Evolutionary conservation across 1,140 invertebrate species (phyloP).

Genomic region (Camponotus vicinus): DNA sequence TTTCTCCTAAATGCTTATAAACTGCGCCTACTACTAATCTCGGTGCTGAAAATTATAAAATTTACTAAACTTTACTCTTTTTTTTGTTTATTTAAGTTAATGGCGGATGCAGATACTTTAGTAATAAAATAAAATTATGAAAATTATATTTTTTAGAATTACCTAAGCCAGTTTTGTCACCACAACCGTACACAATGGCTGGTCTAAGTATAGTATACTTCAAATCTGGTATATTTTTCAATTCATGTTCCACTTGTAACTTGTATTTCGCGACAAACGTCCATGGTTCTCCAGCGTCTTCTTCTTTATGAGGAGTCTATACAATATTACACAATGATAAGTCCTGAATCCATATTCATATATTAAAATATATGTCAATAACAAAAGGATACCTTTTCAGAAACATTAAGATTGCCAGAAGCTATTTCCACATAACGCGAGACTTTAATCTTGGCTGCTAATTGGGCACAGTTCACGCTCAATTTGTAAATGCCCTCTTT

Average conservation of each 20-base stretch:
- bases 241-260: slow-evolving; percentile 92
- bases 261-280: slow-evolving; percentile 94
- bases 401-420: slow-evolving; percentile 92
- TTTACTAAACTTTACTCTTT: background rate
- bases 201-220: slow-evolving; percentile 94
- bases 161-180: slow-evolving; percentile 94
- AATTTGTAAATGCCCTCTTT: slow-evolving; percentile 95
- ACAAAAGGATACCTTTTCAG: slow-evolving; percentile 90
- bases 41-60: slow-evolving; percentile 88
- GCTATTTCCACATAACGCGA: slow-evolving; percentile 94
- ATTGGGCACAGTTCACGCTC: slow-evolving; percentile 93
- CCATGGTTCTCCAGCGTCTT: slow-evolving; percentile 92
- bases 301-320: slow-evolving; percentile 91
- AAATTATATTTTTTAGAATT: slow-evolving; percentile 58
- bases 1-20: slow-evolving; percentile 95
- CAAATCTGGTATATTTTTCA: slow-evolving; percentile 90
- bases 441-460: slow-evolving; percentile 90
- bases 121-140: background rate
- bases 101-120: background rate
- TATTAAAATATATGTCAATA: slow-evolving; percentile 3
- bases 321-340: slow-evolving; percentile 10
- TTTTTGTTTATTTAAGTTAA: background rate
- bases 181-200: slow-evolving; percentile 94
- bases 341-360: background rate
- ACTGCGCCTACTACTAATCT: slow-evolving; percentile 94